Base-by-base conservation (phyloP, 2,888 invertebrate genomes). In the Mythimna loreyi region DNA sequence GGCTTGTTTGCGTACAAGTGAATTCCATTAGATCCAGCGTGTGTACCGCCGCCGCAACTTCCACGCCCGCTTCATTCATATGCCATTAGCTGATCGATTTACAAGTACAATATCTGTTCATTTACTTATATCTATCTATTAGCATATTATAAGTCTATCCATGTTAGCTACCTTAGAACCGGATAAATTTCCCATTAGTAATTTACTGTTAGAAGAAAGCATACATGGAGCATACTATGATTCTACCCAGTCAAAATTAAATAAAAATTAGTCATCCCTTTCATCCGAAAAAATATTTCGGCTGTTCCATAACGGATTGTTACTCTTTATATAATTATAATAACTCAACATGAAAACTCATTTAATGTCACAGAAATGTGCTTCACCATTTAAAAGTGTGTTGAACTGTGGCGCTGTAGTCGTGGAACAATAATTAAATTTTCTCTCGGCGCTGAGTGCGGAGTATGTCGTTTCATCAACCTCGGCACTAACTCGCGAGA, bases 1-100 rank as follows among this genome's bases (percentile, higher is more conserved):
- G 92, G 93, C 92, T 92, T 95, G 95, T 96, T 96, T 96, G 94
- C 95, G 91, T 94, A 96, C 95, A 96, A 93, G 95, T 90, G 93
- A 95, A 96, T 95, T 95, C 95, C 95, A 96, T 96, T 96, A 95
- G 94, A 94, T 91, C 91, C 92, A 89, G 89, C 91, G 90, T 91
- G 91, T 93, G 92, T 92, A 91, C 90, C 87, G 88, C 90, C 89
- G 90, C 92, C 94, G 85, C 93, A 92, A 91, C 91, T 91, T 89
- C 91, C 83, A 89, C 91, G 87, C 89, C 87, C 90, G 91, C 94
- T 93, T 94, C 93, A 94, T 94, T 94, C 94, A 93, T 94, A 95
- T 94, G 92, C 94, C 94, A 94, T 95, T 95, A 94, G 92, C 92
- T 93, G 94, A 94, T 94, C 94, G 93, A 93, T 94, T 92, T 91